A percentile compares a stretch with the other conserved stretches of the same genome.
phyloP scores from a whole-genome alignment of 2,113 vertebrate genomes.

The Gavialis gangeticus region DNA sequence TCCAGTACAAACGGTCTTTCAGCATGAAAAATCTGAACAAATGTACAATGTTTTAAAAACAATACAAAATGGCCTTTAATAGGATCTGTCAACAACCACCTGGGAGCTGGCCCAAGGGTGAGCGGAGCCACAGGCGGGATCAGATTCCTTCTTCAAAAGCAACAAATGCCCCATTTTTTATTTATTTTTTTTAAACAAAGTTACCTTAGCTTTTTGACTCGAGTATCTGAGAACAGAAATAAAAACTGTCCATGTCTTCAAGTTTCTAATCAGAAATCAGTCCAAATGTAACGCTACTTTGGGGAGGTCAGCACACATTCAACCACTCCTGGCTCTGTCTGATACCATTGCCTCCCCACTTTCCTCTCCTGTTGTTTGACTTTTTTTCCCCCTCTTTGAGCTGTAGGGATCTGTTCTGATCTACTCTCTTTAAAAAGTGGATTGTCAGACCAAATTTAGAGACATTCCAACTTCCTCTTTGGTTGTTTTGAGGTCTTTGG shows the following conservation, averaged over 20 bases:
- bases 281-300: slow-evolving; percentile 58
- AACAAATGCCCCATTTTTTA: slow-evolving; percentile 22
- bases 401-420: not conserved
- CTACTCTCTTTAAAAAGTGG: not conserved
- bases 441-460: not conserved
- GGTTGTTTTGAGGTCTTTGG: slow-evolving; percentile 1
- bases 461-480: slow-evolving; percentile 1
- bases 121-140: not conserved
- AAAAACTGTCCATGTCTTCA: slow-evolving; percentile 43
- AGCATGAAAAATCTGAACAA: slow-evolving; percentile 56
- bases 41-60: slow-evolving; percentile 46
- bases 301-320: not conserved
- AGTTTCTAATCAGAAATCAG: slow-evolving; percentile 43
- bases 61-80: not conserved
- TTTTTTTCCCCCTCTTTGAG: not conserved
- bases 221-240: slow-evolving; percentile 52
- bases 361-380: not conserved
- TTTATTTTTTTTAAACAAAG: not conserved
- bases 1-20: slow-evolving; percentile 54
- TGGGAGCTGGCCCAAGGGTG: not conserved
- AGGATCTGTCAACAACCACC: not conserved
- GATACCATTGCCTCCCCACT: not conserved
- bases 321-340: not conserved
- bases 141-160: not conserved
- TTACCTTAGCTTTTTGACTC: slow-evolving; percentile 18